Conservation (phyloP, 1,140 invertebrate species). For the Chionoecetes opilio region DNA sequence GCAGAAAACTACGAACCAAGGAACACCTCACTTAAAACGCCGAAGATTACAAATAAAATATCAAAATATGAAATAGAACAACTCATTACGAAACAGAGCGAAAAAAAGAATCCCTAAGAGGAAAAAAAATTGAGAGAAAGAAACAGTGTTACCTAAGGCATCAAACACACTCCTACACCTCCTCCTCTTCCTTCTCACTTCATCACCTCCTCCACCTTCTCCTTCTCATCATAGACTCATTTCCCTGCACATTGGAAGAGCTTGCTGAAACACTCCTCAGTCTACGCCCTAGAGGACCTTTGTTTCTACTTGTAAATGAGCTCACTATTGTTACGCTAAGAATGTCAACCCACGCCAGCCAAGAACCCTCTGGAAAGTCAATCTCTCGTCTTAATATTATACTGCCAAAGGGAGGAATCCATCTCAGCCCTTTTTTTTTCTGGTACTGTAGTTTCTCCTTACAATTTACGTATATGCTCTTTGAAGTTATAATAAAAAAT, state of each 20-base stretch:
- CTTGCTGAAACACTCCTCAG: neutral
- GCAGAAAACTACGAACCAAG: neutral
- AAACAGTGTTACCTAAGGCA: neutral
- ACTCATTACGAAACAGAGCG: neutral
- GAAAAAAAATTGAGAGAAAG: neutral
- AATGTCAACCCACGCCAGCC: neutral
- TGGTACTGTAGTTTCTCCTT: neutral
- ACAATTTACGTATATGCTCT: neutral
- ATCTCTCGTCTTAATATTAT: no score
- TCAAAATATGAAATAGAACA: neutral
- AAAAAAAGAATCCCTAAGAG: no score
- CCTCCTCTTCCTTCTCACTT: neutral
- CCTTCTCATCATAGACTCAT: neutral
- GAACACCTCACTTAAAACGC: neutral
- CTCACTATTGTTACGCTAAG: neutral
- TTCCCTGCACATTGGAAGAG: neutral
- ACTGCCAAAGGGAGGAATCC: no score
- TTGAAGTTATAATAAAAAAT: neutral
- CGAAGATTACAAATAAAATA: no score
- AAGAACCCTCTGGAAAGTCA: no score
- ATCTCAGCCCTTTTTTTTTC: no score
- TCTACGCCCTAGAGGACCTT: neutral
- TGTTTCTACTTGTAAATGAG: neutral
- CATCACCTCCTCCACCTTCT: neutral
- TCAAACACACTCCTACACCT: neutral